Evolutionary conservation across 2,888 invertebrate genomes (phyloP).

Genomic region (Tenthredo distinguenda): DNA sequence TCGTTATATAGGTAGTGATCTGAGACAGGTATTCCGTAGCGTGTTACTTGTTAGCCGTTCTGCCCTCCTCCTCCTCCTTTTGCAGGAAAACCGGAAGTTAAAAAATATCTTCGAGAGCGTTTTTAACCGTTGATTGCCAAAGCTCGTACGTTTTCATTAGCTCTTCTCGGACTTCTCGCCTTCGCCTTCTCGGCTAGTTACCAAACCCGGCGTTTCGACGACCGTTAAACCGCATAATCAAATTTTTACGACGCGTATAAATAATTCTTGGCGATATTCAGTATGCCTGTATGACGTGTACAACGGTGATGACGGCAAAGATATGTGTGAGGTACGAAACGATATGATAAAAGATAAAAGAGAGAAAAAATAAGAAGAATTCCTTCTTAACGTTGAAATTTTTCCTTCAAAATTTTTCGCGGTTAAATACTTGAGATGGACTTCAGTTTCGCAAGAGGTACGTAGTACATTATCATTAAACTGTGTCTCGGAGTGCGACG

Average conservation of each 20-base stretch:
- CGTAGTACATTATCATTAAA: background rate
- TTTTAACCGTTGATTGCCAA: slow-evolving; percentile 16
- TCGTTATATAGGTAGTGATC: background rate
- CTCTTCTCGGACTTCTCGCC: background rate
- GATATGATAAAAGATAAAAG: background rate
- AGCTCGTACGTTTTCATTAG: slow-evolving; percentile 43
- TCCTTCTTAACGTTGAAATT: background rate
- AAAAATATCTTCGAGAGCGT: background rate
- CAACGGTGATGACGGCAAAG: background rate
- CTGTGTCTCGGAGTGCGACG: background rate
- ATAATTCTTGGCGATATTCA: slow-evolving; percentile 1
- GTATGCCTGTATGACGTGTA: background rate
- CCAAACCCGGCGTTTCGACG: background rate
- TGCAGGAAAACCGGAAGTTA: background rate
- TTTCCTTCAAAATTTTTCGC: background rate
- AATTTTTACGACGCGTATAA: slow-evolving; percentile 21
- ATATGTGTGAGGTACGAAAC: background rate
- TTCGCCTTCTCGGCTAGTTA: background rate
- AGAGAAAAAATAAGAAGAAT: background rate
- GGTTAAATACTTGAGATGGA: background rate
- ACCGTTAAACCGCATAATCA: slow-evolving; percentile 27
- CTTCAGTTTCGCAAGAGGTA: background rate
- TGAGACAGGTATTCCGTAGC: background rate
- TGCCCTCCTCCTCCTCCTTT: background rate
- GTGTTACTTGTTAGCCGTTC: background rate